These are phyloP conservation scores for Apodemus speciosus DNA, from an alignment of 2,113 vertebrate species.

Conservation along the genomic window DNA sequence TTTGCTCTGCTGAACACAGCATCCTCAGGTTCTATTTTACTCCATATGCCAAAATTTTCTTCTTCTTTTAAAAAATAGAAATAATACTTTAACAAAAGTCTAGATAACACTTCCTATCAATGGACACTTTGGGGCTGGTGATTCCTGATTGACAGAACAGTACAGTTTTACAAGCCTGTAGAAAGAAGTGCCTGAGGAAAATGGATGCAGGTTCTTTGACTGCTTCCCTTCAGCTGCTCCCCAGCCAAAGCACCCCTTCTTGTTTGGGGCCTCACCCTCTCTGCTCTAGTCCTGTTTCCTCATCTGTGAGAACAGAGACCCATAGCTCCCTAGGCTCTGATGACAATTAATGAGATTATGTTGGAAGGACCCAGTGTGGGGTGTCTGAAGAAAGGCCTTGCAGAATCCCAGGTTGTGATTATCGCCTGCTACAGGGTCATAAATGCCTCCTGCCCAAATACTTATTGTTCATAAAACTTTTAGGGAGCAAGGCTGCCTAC, in stretches of 20 bases:
- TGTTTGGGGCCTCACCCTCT: not conserved
- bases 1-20: not conserved
- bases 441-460: constrained; percentile 43
- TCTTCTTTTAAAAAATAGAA: not conserved
- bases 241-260: not conserved
- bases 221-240: not conserved
- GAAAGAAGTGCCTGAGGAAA: not conserved
- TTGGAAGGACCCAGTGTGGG: not conserved
- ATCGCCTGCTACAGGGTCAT: not conserved
- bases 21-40: rapidly evolving
- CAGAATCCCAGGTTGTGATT: not conserved
- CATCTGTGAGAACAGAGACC: constrained; percentile 37
- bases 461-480: constrained; percentile 51
- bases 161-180: not conserved
- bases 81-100: not conserved
- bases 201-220: too few relatives aligned
- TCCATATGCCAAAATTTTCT: not conserved
- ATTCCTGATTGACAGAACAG: not conserved
- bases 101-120: rapidly evolving
- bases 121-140: not conserved
- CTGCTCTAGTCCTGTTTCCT: not conserved
- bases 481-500: not conserved
- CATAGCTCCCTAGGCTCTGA: not conserved
- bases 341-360: constrained; percentile 28
- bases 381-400: not conserved